Percentiles rank a stretch among this genome's conserved stretches.
Evolutionary conservation across 2,797 vertebrate genomes (phyloP).

Genomic region (Acrocephalus scirpaceus): DNA sequence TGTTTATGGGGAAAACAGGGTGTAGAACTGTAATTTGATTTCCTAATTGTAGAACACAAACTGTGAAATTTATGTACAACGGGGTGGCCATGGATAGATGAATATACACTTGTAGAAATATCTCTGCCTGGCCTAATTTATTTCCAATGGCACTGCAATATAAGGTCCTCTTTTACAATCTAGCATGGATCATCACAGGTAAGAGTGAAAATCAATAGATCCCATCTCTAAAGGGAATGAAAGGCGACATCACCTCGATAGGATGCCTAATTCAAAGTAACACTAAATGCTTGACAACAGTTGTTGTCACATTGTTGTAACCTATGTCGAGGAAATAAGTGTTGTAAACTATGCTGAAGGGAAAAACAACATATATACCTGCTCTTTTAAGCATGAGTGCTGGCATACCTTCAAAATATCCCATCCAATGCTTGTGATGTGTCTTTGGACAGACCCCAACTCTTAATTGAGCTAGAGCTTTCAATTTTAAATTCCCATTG

Average conservation of each 20-base stretch:
- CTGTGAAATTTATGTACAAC: neutral
- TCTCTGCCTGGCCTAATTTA: neutral
- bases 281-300: neutral
- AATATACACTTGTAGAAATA: neutral
- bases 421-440: neutral
- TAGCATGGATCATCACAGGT: neutral
- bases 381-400: neutral
- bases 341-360: neutral
- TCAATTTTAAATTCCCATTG: neutral
- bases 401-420: neutral
- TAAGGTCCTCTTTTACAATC: neutral
- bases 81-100: neutral
- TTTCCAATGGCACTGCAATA: neutral
- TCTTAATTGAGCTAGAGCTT: neutral
- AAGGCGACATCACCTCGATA: fast-evolving
- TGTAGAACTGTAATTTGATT: neutral
- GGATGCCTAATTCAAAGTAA: neutral
- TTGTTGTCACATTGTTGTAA: neutral
- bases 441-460: neutral
- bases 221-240: neutral
- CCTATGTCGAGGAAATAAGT: neutral
- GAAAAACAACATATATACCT: neutral
- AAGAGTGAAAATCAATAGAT: neutral
- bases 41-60: neutral
- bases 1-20: neutral